Percentiles rank a stretch among this genome's conserved stretches.
These are phyloP conservation scores for Coccyzus lansbergi DNA, from an alignment of 2,797 vertebrate species.

Conservation along the genomic window DNA sequence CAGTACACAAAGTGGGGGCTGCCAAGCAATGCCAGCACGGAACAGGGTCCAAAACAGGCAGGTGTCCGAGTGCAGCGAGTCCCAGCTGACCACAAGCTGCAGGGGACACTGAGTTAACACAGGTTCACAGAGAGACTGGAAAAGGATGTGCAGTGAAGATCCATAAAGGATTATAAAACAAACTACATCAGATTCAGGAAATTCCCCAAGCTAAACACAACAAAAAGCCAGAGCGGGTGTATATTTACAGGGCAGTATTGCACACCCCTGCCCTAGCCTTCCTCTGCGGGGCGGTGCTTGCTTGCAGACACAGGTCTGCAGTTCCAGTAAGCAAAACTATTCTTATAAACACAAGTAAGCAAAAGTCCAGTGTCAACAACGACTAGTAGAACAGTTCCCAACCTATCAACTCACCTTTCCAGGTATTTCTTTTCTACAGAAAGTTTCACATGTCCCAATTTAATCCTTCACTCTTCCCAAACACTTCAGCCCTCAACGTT, in stretches of 20 bases:
- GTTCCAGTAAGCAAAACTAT: background rate
- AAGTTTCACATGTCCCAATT: background rate
- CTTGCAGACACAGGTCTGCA: constrained; percentile 1
- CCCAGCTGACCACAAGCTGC: background rate
- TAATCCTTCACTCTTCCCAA: background rate
- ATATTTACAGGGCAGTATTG: background rate
- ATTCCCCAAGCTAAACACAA: background rate
- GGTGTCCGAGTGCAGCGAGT: background rate
- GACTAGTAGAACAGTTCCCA: background rate
- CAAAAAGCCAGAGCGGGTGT: background rate
- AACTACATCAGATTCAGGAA: background rate
- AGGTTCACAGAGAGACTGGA: background rate
- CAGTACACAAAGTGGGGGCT: background rate
- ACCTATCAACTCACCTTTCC: background rate
- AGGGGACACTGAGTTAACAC: background rate
- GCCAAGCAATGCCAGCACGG: background rate
- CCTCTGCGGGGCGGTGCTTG: background rate
- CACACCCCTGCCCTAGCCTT: background rate
- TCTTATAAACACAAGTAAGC: background rate
- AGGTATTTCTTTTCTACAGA: background rate
- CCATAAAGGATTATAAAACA: constrained; percentile 1
- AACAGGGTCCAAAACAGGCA: background rate
- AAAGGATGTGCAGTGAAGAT: constrained; percentile 8
- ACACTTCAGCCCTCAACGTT: background rate
- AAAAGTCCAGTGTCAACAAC: background rate